Conservation (phyloP, 1,140 invertebrate genomes). For the Latrodectus geometricus region DNA sequence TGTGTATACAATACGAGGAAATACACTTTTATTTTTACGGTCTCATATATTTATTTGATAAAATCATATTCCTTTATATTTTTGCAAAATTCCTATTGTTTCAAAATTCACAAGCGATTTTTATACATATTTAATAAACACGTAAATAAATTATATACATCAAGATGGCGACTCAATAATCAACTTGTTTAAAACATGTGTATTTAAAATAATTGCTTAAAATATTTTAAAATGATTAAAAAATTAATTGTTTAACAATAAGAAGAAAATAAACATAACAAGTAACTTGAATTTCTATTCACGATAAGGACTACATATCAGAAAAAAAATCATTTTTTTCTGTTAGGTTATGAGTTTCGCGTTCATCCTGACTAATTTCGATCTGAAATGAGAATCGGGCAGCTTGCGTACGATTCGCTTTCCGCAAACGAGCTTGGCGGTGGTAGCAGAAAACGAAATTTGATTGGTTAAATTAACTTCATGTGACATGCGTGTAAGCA, state of each 20-base stretch:
- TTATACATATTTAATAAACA: background rate
- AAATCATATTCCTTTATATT: background rate
- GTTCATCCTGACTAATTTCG: conserved; percentile 54
- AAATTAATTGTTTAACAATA: background rate
- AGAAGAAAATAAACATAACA: conserved; percentile 44
- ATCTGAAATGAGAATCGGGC: conserved; percentile 49
- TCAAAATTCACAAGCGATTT: background rate
- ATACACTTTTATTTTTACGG: too few relatives aligned
- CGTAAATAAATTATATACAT: conserved; percentile 48
- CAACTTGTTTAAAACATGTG: conserved; percentile 55
- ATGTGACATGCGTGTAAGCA: conserved; percentile 53
- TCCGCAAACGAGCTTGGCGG: conserved; percentile 61
- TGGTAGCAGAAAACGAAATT: conserved; percentile 34
- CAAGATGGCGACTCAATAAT: conserved; percentile 58
- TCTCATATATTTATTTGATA: background rate
- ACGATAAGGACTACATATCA: conserved; percentile 36
- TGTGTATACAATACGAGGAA: background rate
- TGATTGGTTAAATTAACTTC: conserved; percentile 49
- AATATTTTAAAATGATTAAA: conserved; percentile 15
- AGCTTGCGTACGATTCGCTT: conserved; percentile 62
- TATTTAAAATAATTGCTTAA: conserved; percentile 33
- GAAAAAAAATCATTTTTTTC: conserved; percentile 20
- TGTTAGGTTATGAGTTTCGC: conserved; percentile 4
- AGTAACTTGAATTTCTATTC: background rate
- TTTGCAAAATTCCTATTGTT: background rate